Conservation (phyloP, 2,797 vertebrate genomes). For the Sebastes vulpes region DNA sequence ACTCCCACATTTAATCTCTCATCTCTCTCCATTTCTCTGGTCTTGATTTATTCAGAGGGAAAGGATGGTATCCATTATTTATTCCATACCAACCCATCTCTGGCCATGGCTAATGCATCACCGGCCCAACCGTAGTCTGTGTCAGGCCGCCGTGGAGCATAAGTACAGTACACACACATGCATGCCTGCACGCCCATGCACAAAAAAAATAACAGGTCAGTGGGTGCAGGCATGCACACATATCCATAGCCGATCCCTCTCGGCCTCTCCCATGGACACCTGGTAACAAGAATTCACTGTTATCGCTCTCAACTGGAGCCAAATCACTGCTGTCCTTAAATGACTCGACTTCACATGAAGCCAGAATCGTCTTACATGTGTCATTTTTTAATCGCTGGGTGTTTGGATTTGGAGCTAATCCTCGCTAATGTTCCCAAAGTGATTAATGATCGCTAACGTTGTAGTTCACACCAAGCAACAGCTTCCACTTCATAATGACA, state of each 20-base stretch:
- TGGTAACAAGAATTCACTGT: conserved; percentile 60
- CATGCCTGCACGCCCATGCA: neutral
- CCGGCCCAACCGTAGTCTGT: conserved; percentile 63
- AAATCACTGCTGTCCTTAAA: conserved; percentile 22
- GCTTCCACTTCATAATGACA: conserved; percentile 13
- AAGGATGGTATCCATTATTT: conserved; percentile 85
- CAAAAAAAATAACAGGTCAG: conserved; percentile 60
- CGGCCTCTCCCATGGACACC: conserved; percentile 61
- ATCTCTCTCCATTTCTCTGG: conserved; percentile 77
- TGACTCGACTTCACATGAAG: conserved; percentile 15
- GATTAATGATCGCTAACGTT: conserved; percentile 4
- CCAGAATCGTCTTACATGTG: neutral
- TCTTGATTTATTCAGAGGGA: conserved; percentile 84
- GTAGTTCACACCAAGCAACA: conserved; percentile 25
- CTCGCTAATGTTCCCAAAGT: conserved; percentile 1
- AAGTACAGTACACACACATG: conserved; percentile 46
- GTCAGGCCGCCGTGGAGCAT: conserved; percentile 61
- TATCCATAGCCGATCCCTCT: conserved; percentile 64
- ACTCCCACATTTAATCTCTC: conserved; percentile 72
- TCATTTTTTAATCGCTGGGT: neutral
- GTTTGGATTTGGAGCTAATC: conserved; percentile 14
- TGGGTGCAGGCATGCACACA: conserved; percentile 66
- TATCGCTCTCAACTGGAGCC: conserved; percentile 38
- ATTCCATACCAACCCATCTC: conserved; percentile 79
- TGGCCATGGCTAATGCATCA: conserved; percentile 78